Evolutionary conservation across 1,140 invertebrate genomes (phyloP), one percentile per base, ranked within the genome.

Genomic region (Brachionus sp.): DNA sequence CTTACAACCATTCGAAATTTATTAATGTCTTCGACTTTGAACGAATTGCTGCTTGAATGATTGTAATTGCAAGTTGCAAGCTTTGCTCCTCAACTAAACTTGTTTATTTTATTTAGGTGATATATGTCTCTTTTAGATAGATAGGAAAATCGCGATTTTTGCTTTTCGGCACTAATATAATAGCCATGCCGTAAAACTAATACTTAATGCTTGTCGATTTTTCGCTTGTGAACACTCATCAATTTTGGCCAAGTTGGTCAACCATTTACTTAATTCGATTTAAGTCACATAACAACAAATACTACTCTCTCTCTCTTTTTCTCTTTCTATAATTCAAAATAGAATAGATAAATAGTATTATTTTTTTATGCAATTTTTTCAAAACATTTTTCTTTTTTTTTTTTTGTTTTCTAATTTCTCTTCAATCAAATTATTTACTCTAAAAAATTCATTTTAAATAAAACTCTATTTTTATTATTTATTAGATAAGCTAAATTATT

Each of bases 21-120:
- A 46, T 75, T 75, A 75, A 75, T 75, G 70, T 75, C 70, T 75
- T 75, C 44, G 19, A 19, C 39, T 44, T 44, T 44, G 44, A 50
- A 70, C 29, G 35, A 70, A 75, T 75, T 75, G 39, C 70, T 75
- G 70, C 70, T 75, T 75, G 70, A 75, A 75, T 75, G 70, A 75
- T 75, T 46, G 70, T 75, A 75, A 75, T 75, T 75, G 70, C 42
- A 75, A n/a, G 13, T 75, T 75, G 37, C 37, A 75, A 46, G 19
- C 35, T 35, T 16, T 19, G 33, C 33, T 37, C 16, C 16, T 5
- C 44, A 75, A 5, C 19, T 29, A 75, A 75, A 75, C 39, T 75
- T 75, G 70, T 75, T 75, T 75, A 75, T 50, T 75, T 75, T 75
- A 75, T 75, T 75, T 75, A 75, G 70, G 70, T 75, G 37, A 46